Conservation (phyloP, 2,113 vertebrate genomes). For the Isurus oxyrinchus region DNA sequence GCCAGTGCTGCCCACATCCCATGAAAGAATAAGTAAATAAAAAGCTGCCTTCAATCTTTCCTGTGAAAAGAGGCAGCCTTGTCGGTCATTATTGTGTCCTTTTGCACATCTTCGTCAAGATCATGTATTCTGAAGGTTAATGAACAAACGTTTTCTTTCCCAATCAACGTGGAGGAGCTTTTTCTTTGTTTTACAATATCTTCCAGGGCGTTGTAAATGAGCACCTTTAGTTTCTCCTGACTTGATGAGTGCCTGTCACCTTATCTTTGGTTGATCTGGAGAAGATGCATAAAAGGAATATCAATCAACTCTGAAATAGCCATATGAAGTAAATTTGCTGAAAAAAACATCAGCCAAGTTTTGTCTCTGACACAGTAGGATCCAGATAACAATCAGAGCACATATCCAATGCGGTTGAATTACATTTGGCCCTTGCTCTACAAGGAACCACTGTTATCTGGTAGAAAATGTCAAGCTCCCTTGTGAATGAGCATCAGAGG, state of each 20-base stretch:
- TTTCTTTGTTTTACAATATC: background rate
- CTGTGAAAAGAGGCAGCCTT: background rate
- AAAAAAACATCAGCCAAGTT: constrained; percentile 15
- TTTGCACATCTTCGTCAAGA: background rate
- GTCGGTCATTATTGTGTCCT: background rate
- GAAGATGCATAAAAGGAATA: constrained; percentile 36
- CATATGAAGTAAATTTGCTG: constrained; percentile 33
- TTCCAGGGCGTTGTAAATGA: constrained; percentile 38
- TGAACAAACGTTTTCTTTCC: constrained; percentile 41
- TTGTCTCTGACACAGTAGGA: constrained; percentile 50
- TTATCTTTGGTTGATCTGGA: constrained; percentile 39
- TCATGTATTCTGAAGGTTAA: background rate
- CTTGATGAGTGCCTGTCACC: constrained; percentile 35
- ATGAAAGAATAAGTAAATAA: no score
- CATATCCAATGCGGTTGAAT: constrained; percentile 41
- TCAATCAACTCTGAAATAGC: constrained; percentile 41
- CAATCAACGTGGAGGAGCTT: constrained; percentile 39
- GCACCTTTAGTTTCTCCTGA: constrained; percentile 23
- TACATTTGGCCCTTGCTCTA: constrained; percentile 44
- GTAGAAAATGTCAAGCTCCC: constrained; percentile 51
- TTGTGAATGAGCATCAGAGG: constrained; percentile 43
- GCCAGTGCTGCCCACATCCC: no score
- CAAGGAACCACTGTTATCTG: constrained; percentile 46
- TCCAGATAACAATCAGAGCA: constrained; percentile 50
- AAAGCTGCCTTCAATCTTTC: background rate